Evolutionary conservation across 2,113 vertebrate species (phyloP), one percentile per base, ranked within the genome.

Genomic region (Hepsetus odoe): DNA sequence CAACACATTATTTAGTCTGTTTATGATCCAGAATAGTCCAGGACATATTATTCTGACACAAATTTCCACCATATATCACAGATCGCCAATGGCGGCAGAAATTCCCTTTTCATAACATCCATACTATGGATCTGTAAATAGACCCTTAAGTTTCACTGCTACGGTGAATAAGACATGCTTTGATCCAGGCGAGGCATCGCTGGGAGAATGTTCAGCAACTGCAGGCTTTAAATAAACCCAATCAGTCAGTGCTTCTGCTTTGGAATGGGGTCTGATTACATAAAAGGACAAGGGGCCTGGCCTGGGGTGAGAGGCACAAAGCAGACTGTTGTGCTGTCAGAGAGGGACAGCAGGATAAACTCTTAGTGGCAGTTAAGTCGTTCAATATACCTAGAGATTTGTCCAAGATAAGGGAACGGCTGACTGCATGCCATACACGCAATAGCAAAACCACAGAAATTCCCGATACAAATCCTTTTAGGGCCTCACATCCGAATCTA

Each of bases 221-320:
- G 84, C 49, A 74, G 81, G 46, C 82, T 83, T 84, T 76, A 85
- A 87, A 85, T 84, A 85, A 85, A 81, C 76, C 55, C 44, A 64
- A 70, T 59, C 65, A 33, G 59, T 73, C 35, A 55, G 42, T 53
- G 53, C 73, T 76, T 80, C 59, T 76, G 72, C 73, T 74, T 59
- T 80, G 80, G 75, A 77, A 82, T 65, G 66, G 62, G 61, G 71
- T 82, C 66, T 69, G 67, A 77, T 84, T 84, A 84, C 81, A 82
- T 77, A 82, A 81, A 87, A 56, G 71, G 40, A 80, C 55, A 56
- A 26, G 75, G 64, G 77, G 59, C 46, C 32, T 16, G 77, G 59
- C 46, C 32, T 16, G 51, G 53, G 51, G 28, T 14, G 59, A 77
- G 74, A 44, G 30, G 40, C 67, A 83, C 83, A 80, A 85, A 85